Conservation (phyloP, 2,113 vertebrate species). For the Dascyllus trimaculatus region DNA sequence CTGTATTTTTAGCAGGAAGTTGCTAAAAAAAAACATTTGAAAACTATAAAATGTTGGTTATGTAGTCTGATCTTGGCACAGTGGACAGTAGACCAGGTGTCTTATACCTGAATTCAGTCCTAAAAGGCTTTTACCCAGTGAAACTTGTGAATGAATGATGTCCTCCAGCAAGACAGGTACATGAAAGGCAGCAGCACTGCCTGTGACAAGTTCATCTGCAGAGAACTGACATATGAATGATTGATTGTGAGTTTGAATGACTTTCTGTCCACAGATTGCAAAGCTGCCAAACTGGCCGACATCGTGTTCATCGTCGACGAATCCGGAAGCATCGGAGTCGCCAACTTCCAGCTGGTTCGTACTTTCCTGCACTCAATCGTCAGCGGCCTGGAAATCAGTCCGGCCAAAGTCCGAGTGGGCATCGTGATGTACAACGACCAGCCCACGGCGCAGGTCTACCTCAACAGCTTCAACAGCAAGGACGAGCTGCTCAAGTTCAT, state of each 20-base stretch:
- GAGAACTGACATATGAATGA: not conserved
- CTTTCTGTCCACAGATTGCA: constrained; percentile 82
- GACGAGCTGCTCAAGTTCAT: constrained; percentile 82
- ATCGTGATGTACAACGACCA: constrained; percentile 82
- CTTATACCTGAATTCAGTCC: too few species aligned
- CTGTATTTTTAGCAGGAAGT: too few species aligned
- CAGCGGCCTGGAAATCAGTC: constrained; percentile 73
- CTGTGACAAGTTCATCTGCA: too few species aligned
- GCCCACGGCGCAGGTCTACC: constrained; percentile 77
- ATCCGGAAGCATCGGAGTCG: constrained; percentile 73
- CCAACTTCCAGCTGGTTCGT: constrained; percentile 82
- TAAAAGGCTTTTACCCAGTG: too few species aligned
- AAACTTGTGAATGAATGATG: too few species aligned
- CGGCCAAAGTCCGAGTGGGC: constrained; percentile 79
- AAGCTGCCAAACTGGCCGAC: constrained; percentile 80
- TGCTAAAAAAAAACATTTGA: too few species aligned
- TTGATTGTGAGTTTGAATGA: not conserved
- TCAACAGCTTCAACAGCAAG: constrained; percentile 81
- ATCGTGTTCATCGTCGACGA: constrained; percentile 89
- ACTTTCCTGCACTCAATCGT: constrained; percentile 84
- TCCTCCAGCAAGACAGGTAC: too few species aligned
- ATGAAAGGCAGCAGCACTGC: too few species aligned
- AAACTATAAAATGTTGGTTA: too few species aligned
- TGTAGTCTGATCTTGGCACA: too few species aligned
- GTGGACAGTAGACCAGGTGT: too few species aligned